Evolutionary conservation across 1,140 invertebrate genomes (phyloP).

Genomic region (Drosophila fuyamai): DNA sequence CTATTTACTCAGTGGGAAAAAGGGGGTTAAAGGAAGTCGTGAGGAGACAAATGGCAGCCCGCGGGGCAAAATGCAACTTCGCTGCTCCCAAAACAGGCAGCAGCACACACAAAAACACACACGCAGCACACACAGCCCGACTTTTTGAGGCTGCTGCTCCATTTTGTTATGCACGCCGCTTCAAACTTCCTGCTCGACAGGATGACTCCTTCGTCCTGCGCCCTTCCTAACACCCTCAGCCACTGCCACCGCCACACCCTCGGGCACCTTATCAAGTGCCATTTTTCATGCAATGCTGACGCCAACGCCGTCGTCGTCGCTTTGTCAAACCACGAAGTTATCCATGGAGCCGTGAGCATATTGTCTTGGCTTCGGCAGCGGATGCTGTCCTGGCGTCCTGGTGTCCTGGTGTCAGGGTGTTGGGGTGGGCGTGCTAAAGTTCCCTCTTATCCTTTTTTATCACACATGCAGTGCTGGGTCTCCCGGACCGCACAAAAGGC

Average conservation of each 20-base stretch:
- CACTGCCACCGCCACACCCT: slow-evolving; percentile 3
- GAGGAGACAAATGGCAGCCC: slow-evolving; percentile 65
- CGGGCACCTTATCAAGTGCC: slow-evolving; percentile 75
- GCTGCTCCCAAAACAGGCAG: slow-evolving; percentile 21
- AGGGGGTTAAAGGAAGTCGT: slow-evolving; percentile 14
- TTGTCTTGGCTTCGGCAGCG: slow-evolving; percentile 52
- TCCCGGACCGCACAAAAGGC: slow-evolving; percentile 56
- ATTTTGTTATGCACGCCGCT: slow-evolving; percentile 63
- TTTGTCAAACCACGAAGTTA: slow-evolving; percentile 76
- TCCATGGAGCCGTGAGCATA: slow-evolving; percentile 63
- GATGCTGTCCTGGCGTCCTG: slow-evolving; percentile 10
- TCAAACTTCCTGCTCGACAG: slow-evolving; percentile 80
- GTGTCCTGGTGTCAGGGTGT: slow-evolving; percentile 2
- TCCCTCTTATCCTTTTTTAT: slow-evolving; percentile 46
- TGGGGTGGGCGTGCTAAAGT: slow-evolving; percentile 17
- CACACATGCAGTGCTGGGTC: slow-evolving; percentile 64
- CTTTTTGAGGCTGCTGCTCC: slow-evolving; percentile 28
- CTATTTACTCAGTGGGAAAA: slow-evolving; percentile 79
- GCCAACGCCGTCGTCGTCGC: slow-evolving; percentile 50
- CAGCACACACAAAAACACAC: neutral
- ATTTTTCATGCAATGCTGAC: slow-evolving; percentile 77
- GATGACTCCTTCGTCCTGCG: slow-evolving; percentile 40
- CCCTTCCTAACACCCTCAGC: neutral
- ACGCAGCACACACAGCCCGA: slow-evolving; percentile 18
- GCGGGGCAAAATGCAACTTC: slow-evolving; percentile 47